Percentiles rank a stretch among this genome's conserved stretches.
phyloP scores from a whole-genome alignment of 2,888 invertebrate species.

The Tetragnatha montana region DNA sequence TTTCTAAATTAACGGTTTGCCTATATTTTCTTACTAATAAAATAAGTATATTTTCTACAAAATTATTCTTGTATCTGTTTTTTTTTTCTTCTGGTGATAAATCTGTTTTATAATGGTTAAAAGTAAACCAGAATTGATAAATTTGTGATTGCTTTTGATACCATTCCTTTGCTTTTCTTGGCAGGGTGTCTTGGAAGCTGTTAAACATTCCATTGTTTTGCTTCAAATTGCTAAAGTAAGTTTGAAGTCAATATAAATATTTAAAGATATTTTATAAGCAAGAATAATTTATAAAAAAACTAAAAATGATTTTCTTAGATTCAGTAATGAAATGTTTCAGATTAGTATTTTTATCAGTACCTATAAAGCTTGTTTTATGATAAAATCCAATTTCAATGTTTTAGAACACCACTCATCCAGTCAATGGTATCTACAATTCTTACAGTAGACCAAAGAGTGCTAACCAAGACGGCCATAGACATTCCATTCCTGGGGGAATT shows the following conservation, averaged over 20 bases:
- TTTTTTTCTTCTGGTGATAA: neutral
- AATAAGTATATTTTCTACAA: no score
- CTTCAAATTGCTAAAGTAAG: constrained; percentile 97
- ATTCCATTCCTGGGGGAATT: constrained; percentile 35
- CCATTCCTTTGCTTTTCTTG: constrained; percentile 75
- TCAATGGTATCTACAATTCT: constrained; percentile 88
- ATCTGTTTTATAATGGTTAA: neutral
- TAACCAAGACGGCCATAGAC: constrained; percentile 31
- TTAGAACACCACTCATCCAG: constrained; percentile 92
- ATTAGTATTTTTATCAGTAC: no score
- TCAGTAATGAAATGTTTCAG: no score
- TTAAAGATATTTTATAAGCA: neutral
- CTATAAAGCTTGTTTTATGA: no score
- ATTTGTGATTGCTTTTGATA: neutral
- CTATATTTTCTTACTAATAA: no score
- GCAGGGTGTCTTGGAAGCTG: constrained; percentile 94
- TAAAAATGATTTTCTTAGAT: neutral
- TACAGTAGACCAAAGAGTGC: constrained; percentile 45
- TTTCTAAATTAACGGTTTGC: no score
- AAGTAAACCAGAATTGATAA: no score
- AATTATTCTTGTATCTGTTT: no score
- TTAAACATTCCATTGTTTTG: constrained; percentile 98
- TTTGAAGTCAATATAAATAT: neutral
- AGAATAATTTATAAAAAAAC: neutral
- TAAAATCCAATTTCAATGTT: neutral